These are phyloP conservation scores for Linnaemya tessellans DNA, from an alignment of 2,888 invertebrate genomes.

Conservation along the genomic window DNA sequence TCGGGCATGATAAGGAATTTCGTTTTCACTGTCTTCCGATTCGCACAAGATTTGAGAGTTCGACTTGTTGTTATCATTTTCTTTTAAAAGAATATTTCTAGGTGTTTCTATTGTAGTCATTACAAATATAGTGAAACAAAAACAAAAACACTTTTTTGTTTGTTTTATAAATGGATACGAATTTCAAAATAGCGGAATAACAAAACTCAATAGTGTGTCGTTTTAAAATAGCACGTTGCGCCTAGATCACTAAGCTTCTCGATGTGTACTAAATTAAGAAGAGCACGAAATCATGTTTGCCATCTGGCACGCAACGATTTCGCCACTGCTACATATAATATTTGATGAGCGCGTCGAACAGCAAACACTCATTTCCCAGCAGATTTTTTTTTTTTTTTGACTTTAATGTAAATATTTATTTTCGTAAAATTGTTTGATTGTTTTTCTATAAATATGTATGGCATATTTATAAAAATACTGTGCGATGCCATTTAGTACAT, in stretches of 20 bases:
- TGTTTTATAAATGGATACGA: slow-evolving; percentile 39
- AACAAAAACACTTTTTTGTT: slow-evolving; percentile 13
- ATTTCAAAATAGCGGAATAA: slow-evolving; percentile 26
- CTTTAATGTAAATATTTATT: slow-evolving; percentile 25
- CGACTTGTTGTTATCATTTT: slow-evolving; percentile 43
- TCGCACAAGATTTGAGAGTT: slow-evolving; percentile 59
- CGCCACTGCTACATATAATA: slow-evolving; percentile 28
- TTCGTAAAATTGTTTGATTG: neutral
- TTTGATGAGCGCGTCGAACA: slow-evolving; percentile 48
- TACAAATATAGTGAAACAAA: slow-evolving; percentile 24
- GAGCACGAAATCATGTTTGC: slow-evolving; percentile 48
- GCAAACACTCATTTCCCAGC: slow-evolving; percentile 4
- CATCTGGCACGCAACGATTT: slow-evolving; percentile 60
- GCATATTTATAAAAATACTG: slow-evolving; percentile 1
- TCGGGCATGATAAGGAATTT: slow-evolving; percentile 94
- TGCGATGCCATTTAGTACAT: slow-evolving; percentile 9
- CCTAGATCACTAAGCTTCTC: slow-evolving; percentile 62
- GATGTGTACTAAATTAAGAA: slow-evolving; percentile 64
- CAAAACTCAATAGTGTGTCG: slow-evolving; percentile 22
- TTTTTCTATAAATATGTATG: neutral
- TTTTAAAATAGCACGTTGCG: slow-evolving; percentile 62
- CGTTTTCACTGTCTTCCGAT: slow-evolving; percentile 75
- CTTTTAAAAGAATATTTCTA: slow-evolving; percentile 36
- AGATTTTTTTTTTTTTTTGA: slow-evolving; percentile 28
- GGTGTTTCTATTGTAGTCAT: slow-evolving; percentile 61